Evolutionary conservation across 1,140 invertebrate species (phyloP), one percentile per base, ranked within the genome.

Genomic region (Limonius californicus): DNA sequence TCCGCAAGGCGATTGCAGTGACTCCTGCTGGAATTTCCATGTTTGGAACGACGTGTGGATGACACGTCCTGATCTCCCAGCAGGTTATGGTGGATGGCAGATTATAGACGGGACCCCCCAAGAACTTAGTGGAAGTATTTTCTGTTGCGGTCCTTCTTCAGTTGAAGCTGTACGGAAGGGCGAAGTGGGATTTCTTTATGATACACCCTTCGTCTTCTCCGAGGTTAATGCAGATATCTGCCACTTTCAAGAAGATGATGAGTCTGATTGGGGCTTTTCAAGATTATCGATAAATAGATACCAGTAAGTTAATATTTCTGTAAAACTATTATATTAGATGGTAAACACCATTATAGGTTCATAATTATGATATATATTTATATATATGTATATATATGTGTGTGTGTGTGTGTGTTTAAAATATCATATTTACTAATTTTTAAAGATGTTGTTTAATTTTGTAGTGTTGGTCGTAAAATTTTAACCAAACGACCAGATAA

Each of bases 11-110:
- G 81, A 83, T 64, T 84, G 80, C 59, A 80, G 78, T 60, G 83
- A 85, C 69, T 83, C 81, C 6, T 84, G 82, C 67, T 86, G 87
- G 90, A 91, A 91, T 77, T 93, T 90, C 80, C 90, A 92, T 73
- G 87, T 89, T 0, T 92, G 90, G 90, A 91, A 90, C 71, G 90
- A 92, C 62, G 87, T 89, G 50, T 92, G 89, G 90, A 89, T 91
- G 84, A 79, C 82, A 27, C 74, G 90, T 58, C 85, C 87, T 7
- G 90, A 92, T 74, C 77, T 92, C 18, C 88, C 89, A 9, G 77
- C 67, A 70, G 88, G 87, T 15, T 88, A 89, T 71, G 87, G 87
- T 30, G 90, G 90, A 3, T 91, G 89, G 89, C 89, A 91, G 74
- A 85, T 86, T 6, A 86, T 90, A 67, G 90, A 92, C 72, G 79